Conservation (phyloP, 1,140 invertebrate species). For the Solenopsis fugax region DNA sequence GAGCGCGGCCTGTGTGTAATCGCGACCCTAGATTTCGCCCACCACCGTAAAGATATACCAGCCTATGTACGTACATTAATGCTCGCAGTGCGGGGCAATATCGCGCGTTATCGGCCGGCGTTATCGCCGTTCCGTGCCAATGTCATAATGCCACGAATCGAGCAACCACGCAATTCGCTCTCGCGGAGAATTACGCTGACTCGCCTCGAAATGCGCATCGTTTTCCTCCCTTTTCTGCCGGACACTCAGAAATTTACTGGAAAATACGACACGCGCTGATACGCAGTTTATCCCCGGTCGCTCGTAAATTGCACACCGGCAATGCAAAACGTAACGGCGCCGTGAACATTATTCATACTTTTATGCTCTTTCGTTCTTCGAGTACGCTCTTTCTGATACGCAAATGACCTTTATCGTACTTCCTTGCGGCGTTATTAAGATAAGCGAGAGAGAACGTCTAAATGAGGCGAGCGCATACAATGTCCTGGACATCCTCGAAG, state of each 20-base stretch:
- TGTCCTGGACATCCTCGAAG: background rate
- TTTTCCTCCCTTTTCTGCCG: background rate
- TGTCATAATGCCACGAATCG: constrained; percentile 46
- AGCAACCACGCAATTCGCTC: background rate
- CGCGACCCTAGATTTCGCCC: constrained; percentile 44
- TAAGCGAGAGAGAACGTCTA: constrained; percentile 5
- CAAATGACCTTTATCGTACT: constrained; percentile 18
- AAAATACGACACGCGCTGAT: constrained; percentile 21
- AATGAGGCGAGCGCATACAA: background rate
- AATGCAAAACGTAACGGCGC: constrained; percentile 15
- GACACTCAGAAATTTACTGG: background rate
- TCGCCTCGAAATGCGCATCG: constrained; percentile 15
- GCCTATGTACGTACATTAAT: constrained; percentile 8
- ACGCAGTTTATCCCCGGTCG: constrained; percentile 9
- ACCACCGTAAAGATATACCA: constrained; percentile 56
- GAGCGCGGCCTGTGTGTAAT: constrained; percentile 33
- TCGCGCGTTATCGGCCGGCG: constrained; percentile 50
- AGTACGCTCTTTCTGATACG: constrained; percentile 23
- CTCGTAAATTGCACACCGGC: constrained; percentile 13
- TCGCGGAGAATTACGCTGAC: constrained; percentile 30
- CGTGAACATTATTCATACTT: constrained; percentile 39
- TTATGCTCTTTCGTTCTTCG: background rate
- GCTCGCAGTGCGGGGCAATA: background rate
- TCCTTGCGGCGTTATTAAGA: constrained; percentile 30
- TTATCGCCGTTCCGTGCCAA: constrained; percentile 38